Percentiles rank a stretch among this genome's conserved stretches.
These are phyloP conservation scores for Amblyopsis hoosieri DNA, from an alignment of 2,797 vertebrate species.

Conservation along the genomic window DNA sequence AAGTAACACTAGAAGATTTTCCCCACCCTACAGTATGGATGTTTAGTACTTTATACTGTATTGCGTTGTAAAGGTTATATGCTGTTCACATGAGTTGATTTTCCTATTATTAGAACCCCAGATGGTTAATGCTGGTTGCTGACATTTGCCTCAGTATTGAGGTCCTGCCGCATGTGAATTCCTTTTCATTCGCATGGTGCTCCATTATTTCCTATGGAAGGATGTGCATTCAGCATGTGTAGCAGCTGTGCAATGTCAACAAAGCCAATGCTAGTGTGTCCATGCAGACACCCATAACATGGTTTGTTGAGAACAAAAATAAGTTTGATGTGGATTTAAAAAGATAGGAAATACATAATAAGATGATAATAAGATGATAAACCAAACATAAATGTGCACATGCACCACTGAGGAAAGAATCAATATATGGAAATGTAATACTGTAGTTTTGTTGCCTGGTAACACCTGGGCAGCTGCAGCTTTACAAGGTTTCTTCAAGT, in stretches of 20 bases:
- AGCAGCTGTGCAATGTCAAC: no score
- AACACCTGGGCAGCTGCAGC: background rate
- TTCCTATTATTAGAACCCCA: background rate
- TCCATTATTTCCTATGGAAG: no score
- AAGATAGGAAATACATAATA: conserved; percentile 31
- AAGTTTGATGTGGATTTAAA: conserved; percentile 24
- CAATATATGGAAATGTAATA: no score
- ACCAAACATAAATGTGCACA: no score
- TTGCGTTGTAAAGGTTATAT: conserved; percentile 6
- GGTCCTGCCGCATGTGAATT: background rate
- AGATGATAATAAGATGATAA: background rate
- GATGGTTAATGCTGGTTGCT: background rate
- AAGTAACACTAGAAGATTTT: no score
- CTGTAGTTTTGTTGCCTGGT: background rate
- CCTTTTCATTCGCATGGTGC: background rate
- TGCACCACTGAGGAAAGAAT: no score
- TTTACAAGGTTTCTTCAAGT: no score
- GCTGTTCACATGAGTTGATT: conserved; percentile 11
- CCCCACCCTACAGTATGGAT: no score
- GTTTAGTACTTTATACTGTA: no score
- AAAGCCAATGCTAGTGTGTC: conserved; percentile 25
- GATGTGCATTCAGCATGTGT: no score
- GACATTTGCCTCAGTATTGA: conserved; percentile 6
- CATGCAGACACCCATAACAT: conserved; percentile 48
- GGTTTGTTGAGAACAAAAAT: conserved; percentile 20